Base-by-base conservation (phyloP, 2,797 vertebrate genomes). In the Petrocephalus sullivani region DNA sequence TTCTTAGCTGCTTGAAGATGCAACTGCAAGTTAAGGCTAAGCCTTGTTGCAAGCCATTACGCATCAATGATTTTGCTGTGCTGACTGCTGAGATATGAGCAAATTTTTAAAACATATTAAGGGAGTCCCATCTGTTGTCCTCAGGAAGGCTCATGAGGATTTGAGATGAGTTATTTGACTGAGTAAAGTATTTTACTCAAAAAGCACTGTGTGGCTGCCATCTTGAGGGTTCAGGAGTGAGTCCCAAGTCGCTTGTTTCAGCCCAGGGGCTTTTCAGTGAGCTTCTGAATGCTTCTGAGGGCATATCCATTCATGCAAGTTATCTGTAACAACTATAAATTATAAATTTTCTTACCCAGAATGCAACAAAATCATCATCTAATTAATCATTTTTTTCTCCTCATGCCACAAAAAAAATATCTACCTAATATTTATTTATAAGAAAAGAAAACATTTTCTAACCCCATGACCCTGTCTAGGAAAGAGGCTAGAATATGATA, bases 141-240 rank as follows among this genome's bases (percentile, higher is more conserved):
- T 78, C 37, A 78, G 71, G 19, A 78, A 78, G 71, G 71, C 71
- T 78, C 19, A 78, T n/a, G 37, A 78, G 71, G 71, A 78, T 78
- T 78, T 46, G 19, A 46, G 16, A 78, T 49, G 71, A 78, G 12
- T 71, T 71, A 71, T 71, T 71, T 37, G 64, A 71, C 33, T 71
- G 64, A 71, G 64, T 16, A 49, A 78, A 49, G 16, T 78, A 19
- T 78, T 78, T 78, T 78, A 78, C 16, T 8, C 37, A 78, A 9
- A 78, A 49, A 78, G 14, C 41, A 9, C 10, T 49, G 71, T 16
- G 10, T 71, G 64, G 12, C 28, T 71, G 28, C 12, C 7, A 78
- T 49, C 37, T 49, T 46, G 41, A n/a, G 5, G 37, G 37, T 46
- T 78, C 16, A n/a, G 16, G 19, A 8, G 19, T 8, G 6, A 49